A percentile compares a stretch with the other conserved stretches of the same genome.
Conservation (phyloP, 1,140 invertebrate genomes). For the Drosophila mojavensis region DNA sequence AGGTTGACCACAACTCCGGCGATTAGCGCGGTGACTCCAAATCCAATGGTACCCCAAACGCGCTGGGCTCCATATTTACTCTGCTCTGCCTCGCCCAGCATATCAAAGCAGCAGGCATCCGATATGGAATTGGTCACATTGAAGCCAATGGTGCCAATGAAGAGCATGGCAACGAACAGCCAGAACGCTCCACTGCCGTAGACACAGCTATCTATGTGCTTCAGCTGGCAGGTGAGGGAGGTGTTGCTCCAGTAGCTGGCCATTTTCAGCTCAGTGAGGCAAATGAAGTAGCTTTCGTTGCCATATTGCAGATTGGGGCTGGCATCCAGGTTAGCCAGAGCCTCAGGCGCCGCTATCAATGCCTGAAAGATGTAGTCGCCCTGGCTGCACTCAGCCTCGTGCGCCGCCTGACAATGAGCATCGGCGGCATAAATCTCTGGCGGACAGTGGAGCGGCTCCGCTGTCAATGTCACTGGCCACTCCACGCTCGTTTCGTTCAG, state of each 20-base stretch:
- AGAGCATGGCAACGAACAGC: slow-evolving; percentile 89
- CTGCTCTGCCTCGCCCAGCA: slow-evolving; percentile 87
- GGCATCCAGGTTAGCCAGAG: slow-evolving; percentile 22
- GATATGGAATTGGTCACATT: slow-evolving; percentile 91
- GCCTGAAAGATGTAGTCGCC: slow-evolving; percentile 3
- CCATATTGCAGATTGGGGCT: slow-evolving; percentile 44
- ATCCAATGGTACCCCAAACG: slow-evolving; percentile 92
- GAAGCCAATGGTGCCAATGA: slow-evolving; percentile 89
- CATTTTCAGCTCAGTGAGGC: slow-evolving; percentile 5
- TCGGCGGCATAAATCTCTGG: slow-evolving; percentile 16
- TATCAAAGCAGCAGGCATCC: slow-evolving; percentile 92
- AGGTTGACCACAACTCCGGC: slow-evolving; percentile 88
- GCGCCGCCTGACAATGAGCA: slow-evolving; percentile 38
- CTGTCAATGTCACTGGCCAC: slow-evolving; percentile 37
- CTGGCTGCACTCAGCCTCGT: slow-evolving; percentile 44
- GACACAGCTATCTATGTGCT: slow-evolving; percentile 72
- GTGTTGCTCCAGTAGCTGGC: slow-evolving; percentile 23
- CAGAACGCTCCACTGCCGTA: slow-evolving; percentile 88
- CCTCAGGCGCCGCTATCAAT: slow-evolving; percentile 37
- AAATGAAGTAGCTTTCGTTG: slow-evolving; percentile 54
- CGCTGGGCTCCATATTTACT: slow-evolving; percentile 90
- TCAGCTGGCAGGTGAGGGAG: slow-evolving; percentile 29
- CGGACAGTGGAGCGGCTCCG: slow-evolving; percentile 30
- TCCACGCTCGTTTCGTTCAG: slow-evolving; percentile 43
- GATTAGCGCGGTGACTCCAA: slow-evolving; percentile 88